Evolutionary conservation across 1,140 invertebrate genomes (phyloP).

Genomic region (Apis florea): DNA sequence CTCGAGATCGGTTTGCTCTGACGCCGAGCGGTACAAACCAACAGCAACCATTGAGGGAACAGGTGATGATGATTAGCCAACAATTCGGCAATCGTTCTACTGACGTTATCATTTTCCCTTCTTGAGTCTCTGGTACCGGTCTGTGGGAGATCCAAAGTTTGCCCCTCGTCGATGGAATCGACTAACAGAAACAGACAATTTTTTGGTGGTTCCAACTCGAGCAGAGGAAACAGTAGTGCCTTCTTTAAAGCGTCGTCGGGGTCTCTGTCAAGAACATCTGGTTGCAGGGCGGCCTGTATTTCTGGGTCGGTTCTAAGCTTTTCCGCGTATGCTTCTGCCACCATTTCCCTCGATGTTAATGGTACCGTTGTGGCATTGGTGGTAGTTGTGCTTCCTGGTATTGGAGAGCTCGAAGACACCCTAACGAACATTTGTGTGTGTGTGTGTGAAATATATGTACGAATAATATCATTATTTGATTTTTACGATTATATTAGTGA

Average conservation of each 20-base stretch:
- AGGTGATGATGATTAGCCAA: conserved; percentile 94
- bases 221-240: conserved; percentile 90
- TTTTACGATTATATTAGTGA: too few relatives aligned
- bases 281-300: conserved; percentile 86
- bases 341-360: conserved; percentile 71
- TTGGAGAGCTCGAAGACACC: conserved; percentile 44
- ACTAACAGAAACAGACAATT: conserved; percentile 92
- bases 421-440: not conserved
- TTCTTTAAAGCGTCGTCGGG: conserved; percentile 95
- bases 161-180: conserved; percentile 94
- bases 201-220: conserved; percentile 91
- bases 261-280: conserved; percentile 88
- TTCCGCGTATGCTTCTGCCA: conserved; percentile 91
- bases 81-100: conserved; percentile 90
- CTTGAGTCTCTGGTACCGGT: conserved; percentile 74
- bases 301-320: conserved; percentile 88
- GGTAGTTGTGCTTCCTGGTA: conserved; percentile 66
- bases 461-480: too few relatives aligned
- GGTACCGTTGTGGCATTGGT: conserved; percentile 52
- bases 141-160: conserved; percentile 73
- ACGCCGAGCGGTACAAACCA: conserved; percentile 94
- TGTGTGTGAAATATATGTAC: too few relatives aligned
- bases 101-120: conserved; percentile 81
- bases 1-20: conserved; percentile 92
- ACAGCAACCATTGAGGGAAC: conserved; percentile 95